Conservation (phyloP, 2,113 vertebrate species). For the Eulemur rufifrons region DNA sequence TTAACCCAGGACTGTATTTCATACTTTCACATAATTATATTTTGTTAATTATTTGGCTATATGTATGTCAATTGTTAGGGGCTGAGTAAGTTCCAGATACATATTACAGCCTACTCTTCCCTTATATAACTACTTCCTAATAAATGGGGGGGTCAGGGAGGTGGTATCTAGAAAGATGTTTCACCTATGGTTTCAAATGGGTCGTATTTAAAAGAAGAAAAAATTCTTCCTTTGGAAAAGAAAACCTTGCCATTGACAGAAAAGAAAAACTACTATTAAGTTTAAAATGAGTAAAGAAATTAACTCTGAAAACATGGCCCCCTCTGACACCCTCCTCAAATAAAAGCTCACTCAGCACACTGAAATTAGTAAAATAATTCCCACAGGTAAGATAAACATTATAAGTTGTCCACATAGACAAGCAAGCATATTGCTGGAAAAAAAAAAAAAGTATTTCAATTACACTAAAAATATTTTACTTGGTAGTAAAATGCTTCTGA, state of each 20-base stretch:
- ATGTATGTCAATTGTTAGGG: neutral
- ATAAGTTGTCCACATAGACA: slow-evolving; percentile 1
- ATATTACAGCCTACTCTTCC: neutral
- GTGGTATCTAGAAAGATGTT: neutral
- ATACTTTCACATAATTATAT: neutral
- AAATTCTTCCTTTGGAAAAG: neutral
- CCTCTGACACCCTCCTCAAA: neutral
- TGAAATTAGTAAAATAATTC: neutral
- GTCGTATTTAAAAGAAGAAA: slow-evolving; percentile 3
- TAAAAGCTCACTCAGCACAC: slow-evolving; percentile 47
- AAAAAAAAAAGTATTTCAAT: neutral
- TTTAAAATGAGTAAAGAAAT: slow-evolving; percentile 45
- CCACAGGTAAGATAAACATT: neutral
- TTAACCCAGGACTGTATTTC: neutral
- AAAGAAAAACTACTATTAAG: slow-evolving; percentile 7
- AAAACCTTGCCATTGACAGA: neutral
- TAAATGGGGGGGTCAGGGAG: neutral
- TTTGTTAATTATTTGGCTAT: neutral
- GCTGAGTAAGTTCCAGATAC: neutral
- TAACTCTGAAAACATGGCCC: neutral
- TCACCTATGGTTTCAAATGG: neutral
- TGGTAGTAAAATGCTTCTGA: slow-evolving; percentile 55
- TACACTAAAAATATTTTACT: slow-evolving; percentile 56
- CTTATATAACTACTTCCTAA: neutral
- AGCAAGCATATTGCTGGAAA: neutral